phyloP scores from a whole-genome alignment of 2,888 invertebrate species.

The Melangyna quadrimaculata region DNA sequence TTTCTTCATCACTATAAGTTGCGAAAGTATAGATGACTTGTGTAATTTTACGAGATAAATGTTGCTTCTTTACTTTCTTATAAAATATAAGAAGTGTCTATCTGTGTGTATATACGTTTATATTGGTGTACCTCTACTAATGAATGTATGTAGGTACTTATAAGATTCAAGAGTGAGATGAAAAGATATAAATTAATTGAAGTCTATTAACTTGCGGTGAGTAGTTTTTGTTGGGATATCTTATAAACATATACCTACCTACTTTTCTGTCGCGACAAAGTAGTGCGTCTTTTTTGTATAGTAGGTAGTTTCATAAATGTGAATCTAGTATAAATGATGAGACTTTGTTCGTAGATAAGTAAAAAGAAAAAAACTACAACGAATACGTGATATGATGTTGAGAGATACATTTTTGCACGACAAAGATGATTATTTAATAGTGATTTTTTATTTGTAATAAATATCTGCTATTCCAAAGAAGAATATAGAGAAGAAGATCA shows the following conservation, averaged over 20 bases:
- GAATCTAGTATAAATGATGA: conserved; percentile 19
- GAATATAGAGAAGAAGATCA: neutral
- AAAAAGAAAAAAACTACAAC: neutral
- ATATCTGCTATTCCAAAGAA: conserved; percentile 36
- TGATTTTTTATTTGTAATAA: conserved; percentile 41
- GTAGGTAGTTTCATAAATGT: conserved; percentile 24
- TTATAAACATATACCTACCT: conserved; percentile 22
- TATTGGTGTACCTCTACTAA: neutral
- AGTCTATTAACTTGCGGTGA: conserved; percentile 72
- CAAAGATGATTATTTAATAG: conserved; percentile 52
- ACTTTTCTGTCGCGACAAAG: conserved; percentile 23
- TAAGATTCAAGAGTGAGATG: conserved; percentile 37
- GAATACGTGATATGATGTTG: conserved; percentile 27
- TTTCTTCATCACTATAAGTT: neutral
- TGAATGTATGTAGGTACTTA: conserved; percentile 5
- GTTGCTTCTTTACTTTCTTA: conserved; percentile 13
- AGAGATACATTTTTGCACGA: conserved; percentile 36
- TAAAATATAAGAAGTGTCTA: neutral
- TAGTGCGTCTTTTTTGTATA: conserved; percentile 23
- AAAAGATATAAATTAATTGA: conserved; percentile 68
- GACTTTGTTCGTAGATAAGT: conserved; percentile 14
- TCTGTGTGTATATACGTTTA: neutral
- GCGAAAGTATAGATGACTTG: neutral
- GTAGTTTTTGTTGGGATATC: conserved; percentile 53
- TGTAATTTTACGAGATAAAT: neutral